Evolutionary conservation across 2,113 vertebrate genomes (phyloP), one percentile per base, ranked within the genome.

Genomic region (Lepidothrix coronata): DNA sequence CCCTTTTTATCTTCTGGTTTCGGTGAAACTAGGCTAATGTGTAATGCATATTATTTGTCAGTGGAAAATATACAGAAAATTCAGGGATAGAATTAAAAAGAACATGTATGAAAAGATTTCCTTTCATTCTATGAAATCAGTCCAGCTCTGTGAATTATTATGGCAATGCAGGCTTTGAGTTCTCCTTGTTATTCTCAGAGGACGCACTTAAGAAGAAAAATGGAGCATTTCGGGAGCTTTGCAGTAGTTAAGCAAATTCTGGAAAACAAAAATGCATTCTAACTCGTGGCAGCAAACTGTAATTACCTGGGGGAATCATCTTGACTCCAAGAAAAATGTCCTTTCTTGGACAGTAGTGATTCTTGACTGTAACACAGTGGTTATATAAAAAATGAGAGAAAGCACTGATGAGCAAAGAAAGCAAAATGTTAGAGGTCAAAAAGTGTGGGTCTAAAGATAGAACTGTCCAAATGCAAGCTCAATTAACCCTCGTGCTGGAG

Each of bases 211-310:
- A 80, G 93, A 95, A 92, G 83, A 91, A 94, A 91, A 92, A 88
- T 68, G 67, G 30, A 59, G 44, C 54, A 85, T 96, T 95, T 85
- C 48, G 2, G 66, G 95, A 97, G 87, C 73, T 93, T 86, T 89
- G 68, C 88, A 91, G 71, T 39, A 31, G 93, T 95, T 96, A 73
- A 81, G 80, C 65, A 78, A 93, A 88, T 91, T 91, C 93, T 95
- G 93, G 92, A 93, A 95, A 97, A 96, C 86, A 97, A 96, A 95
- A 91, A 82, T 77, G 27, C 39, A 77, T 96, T 96, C 97, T 85
- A 70, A 73, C 41, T 88, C 81, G 66, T 79, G 89, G n/a, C 35
- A 81, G 63, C 28, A 54, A 54, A 48, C 44, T 63, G 27, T 67
- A 48, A 25, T 85, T 95, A 81, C 90, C 68, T 82, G 76, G 54